These are phyloP conservation scores for Augiades crinisus DNA, from an alignment of 2,888 invertebrate species.

Conservation along the genomic window DNA sequence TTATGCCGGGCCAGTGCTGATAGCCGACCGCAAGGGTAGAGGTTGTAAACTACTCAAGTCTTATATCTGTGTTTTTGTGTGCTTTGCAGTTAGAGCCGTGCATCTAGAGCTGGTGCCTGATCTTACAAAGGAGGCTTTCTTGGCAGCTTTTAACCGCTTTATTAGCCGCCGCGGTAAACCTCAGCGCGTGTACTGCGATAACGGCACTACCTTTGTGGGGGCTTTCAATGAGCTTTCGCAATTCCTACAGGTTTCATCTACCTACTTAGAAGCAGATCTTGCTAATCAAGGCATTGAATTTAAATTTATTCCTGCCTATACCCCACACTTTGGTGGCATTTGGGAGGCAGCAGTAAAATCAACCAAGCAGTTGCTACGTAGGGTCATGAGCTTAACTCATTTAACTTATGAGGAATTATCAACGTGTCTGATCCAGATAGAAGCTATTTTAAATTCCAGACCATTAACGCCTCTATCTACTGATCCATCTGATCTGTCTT, in stretches of 20 bases:
- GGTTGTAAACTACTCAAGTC: constrained; percentile 30
- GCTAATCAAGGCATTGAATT: constrained; percentile 14
- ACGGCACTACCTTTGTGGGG: constrained; percentile 31
- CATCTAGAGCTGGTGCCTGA: constrained; percentile 34
- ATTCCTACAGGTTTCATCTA: constrained; percentile 4
- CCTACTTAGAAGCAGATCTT: neutral
- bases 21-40: constrained; percentile 33
- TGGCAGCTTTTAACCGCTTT: constrained; percentile 30
- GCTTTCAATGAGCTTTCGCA: constrained; percentile 23
- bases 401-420: constrained; percentile 28
- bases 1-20: constrained; percentile 34
- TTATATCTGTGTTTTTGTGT: constrained; percentile 36
- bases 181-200: constrained; percentile 26
- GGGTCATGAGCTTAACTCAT: constrained; percentile 20
- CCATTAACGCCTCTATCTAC: constrained; percentile 9
- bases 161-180: constrained; percentile 28
- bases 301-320: constrained; percentile 16
- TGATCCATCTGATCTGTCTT: constrained; percentile 23
- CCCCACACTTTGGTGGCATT: constrained; percentile 23
- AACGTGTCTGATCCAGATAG: constrained; percentile 25
- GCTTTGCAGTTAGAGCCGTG: constrained; percentile 31
- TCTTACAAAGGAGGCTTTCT: constrained; percentile 29
- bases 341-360: constrained; percentile 24
- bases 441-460: constrained; percentile 22
- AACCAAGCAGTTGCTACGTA: constrained; percentile 6